phyloP scores from a whole-genome alignment of 2,888 invertebrate species.

The Nemotelus pantherinus region DNA sequence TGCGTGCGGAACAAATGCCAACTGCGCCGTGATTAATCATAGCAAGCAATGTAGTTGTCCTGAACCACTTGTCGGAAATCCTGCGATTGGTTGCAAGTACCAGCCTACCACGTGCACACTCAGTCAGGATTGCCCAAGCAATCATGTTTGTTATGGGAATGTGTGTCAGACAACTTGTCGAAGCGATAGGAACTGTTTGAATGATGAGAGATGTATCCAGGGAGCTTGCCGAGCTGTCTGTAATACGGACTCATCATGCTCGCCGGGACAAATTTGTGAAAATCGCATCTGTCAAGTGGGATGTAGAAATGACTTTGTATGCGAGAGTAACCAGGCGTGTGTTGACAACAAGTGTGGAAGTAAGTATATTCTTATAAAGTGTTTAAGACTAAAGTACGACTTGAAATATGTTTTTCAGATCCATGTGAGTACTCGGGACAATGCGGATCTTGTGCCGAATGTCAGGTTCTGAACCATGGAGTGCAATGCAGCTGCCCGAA shows the following conservation, averaged over 20 bases:
- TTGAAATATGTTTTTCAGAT: constrained; percentile 66
- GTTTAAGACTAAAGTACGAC: not conserved
- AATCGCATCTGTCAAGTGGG: constrained; percentile 87
- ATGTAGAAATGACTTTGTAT: constrained; percentile 84
- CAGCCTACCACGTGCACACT: constrained; percentile 72
- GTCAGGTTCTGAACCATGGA: constrained; percentile 83
- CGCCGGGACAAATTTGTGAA: constrained; percentile 84
- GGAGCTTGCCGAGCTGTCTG: constrained; percentile 87
- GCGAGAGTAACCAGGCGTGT: constrained; percentile 80
- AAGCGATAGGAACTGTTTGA: constrained; percentile 82
- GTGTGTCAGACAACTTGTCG: constrained; percentile 81
- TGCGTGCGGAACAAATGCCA: constrained; percentile 85
- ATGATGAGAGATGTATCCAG: constrained; percentile 85
- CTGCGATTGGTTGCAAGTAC: constrained; percentile 77
- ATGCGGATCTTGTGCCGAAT: constrained; percentile 86
- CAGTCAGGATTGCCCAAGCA: constrained; percentile 75
- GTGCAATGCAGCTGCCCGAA: constrained; percentile 87
- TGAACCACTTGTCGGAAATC: constrained; percentile 76
- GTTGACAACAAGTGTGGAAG: constrained; percentile 82
- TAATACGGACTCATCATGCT: constrained; percentile 85
- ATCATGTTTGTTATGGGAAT: constrained; percentile 80
- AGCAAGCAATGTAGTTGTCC: constrained; percentile 80
- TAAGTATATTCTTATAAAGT: constrained; percentile 63
- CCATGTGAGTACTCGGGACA: constrained; percentile 79
- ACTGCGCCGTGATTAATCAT: constrained; percentile 77